Evolutionary conservation across 2,888 invertebrate genomes (phyloP).

Genomic region (Troilus luridus): DNA sequence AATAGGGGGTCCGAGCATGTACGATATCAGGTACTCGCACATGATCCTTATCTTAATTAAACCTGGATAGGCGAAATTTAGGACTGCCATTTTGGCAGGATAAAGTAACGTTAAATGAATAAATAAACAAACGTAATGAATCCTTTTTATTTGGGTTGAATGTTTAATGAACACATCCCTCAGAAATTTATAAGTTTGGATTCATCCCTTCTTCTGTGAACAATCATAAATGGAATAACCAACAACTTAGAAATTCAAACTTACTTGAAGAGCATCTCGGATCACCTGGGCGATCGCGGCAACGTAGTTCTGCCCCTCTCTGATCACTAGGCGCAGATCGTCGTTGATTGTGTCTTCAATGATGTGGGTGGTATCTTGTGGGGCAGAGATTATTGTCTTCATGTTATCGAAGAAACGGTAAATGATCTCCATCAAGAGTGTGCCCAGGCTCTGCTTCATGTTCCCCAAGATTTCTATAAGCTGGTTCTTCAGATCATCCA

Average conservation of each 20-base stretch:
- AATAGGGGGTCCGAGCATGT: too few relatives aligned
- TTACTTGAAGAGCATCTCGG: neutral
- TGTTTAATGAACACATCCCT: too few relatives aligned
- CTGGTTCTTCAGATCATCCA: neutral
- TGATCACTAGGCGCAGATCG: neutral
- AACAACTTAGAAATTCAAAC: neutral
- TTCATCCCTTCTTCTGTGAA: too few relatives aligned
- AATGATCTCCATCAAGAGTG: neutral
- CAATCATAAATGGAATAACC: neutral
- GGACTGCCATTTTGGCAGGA: too few relatives aligned
- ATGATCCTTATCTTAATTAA: too few relatives aligned
- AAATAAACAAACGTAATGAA: too few relatives aligned
- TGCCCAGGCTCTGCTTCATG: neutral
- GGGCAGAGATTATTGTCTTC: neutral
- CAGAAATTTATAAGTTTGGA: too few relatives aligned
- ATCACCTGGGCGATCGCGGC: neutral
- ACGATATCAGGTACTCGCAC: too few relatives aligned
- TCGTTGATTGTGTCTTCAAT: neutral
- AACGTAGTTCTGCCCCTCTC: neutral
- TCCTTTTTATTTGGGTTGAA: too few relatives aligned
- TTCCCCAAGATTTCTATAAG: neutral
- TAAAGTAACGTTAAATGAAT: too few relatives aligned
- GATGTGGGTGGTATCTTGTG: neutral
- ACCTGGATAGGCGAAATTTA: too few relatives aligned
- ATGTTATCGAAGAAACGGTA: neutral